Evolutionary conservation across 2,113 vertebrate species (phyloP), one percentile per base, ranked within the genome.

Genomic region (Conger conger): DNA sequence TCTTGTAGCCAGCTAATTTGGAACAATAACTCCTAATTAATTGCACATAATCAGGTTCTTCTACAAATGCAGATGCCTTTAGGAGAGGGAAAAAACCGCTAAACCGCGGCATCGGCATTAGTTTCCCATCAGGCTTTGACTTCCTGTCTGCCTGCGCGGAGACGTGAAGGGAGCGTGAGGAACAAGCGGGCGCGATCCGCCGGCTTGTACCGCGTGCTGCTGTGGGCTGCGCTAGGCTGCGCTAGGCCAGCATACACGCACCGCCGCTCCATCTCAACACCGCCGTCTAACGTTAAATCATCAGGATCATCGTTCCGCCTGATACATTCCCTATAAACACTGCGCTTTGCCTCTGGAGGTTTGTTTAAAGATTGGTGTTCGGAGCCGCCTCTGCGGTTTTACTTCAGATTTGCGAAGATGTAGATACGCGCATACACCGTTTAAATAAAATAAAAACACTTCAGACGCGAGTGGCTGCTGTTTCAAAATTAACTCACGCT

Each of bases 11-110:
- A 93, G 91, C 96, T 97, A 97, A 98, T 99, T 98, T 98, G 96
- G 96, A 96, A 97, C 96, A 97, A 96, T 98, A 98, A 97, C 94
- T 95, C 89, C 94, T 96, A 97, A 98, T 98, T 98, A 97, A 99
- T 99, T 97, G 95, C 95, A 94, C 96, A 97, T 97, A 97, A 97
- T 96, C 95, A 96, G 94, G 91, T 93, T 95, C 94, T 95, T 91
- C 93, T 92, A 91, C 90, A 95, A 92, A 91, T 95, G 91, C 92
- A 95, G 95, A 94, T 93, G 93, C 91, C 93, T 93, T 92, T 92
- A 96, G 94, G 93, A 95, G n/a, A n/a, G n/a, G n/a, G n/a, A n/a
- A n/a, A 95, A 96, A 93, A 91, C 89, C 87, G 88, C 13, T 27
- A 36, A 81, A 57, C 63, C n/a, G 38, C 37, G 35, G 35, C 79